Percentiles rank a stretch among this genome's conserved stretches.
Conservation (phyloP, 2,113 vertebrate species). For the Struthidea cinerea region DNA sequence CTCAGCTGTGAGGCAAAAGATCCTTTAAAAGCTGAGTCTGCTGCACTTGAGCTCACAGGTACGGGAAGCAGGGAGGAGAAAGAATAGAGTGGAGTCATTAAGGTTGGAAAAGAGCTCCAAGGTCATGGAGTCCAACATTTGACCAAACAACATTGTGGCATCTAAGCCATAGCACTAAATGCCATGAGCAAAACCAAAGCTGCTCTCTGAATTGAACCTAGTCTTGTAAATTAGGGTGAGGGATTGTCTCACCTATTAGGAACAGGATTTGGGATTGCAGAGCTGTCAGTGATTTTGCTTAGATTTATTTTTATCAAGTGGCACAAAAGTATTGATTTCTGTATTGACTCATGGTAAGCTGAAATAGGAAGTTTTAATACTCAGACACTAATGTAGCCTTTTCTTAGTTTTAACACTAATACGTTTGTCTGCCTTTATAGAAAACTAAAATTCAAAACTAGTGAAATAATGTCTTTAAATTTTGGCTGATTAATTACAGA, state of each 20-base stretch:
- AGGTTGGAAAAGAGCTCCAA: not conserved
- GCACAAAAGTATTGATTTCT: not conserved
- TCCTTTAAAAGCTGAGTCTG: not conserved
- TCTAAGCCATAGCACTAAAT: not conserved
- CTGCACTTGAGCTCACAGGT: not conserved
- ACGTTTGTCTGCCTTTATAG: not conserved
- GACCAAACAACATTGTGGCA: not conserved
- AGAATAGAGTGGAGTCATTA: not conserved
- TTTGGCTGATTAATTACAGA: not conserved
- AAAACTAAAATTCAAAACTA: not conserved
- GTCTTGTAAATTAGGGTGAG: not conserved
- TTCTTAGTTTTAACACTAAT: not conserved
- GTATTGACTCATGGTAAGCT: not conserved
- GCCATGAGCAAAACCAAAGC: not conserved
- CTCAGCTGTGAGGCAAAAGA: not conserved
- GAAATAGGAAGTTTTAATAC: not conserved
- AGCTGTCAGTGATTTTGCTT: not conserved
- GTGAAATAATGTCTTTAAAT: not conserved
- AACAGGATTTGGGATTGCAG: not conserved
- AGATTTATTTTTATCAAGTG: not conserved
- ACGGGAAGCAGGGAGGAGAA: not conserved
- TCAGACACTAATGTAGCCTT: not conserved
- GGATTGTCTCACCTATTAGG: not conserved
- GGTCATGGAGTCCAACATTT: rapidly evolving
- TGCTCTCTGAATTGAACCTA: not conserved